Conservation (phyloP, 2,797 vertebrate genomes). For the Enteromius afrohamiltoni region DNA sequence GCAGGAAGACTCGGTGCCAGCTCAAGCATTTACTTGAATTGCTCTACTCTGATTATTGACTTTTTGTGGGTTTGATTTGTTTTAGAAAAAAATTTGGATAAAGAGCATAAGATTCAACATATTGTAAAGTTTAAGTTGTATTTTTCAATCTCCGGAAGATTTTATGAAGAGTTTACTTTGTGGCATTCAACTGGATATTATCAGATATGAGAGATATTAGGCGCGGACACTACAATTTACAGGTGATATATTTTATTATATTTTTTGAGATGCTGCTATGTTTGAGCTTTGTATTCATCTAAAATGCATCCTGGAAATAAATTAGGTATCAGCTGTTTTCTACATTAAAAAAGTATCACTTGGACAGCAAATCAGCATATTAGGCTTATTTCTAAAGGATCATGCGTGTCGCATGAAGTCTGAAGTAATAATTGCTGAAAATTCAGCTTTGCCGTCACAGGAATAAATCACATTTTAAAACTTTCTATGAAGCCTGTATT, state of each 20-base stretch:
- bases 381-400: not conserved
- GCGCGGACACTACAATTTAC: not conserved
- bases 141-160: not conserved
- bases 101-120: not conserved
- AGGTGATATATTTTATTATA: not conserved
- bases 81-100: not conserved
- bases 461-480: not conserved
- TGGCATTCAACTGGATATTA: not conserved
- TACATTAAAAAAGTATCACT: not conserved
- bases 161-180: not conserved
- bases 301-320: not conserved
- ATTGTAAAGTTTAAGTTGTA: not conserved
- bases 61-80: not conserved
- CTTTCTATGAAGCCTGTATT: no score
- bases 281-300: not conserved
- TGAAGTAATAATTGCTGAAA: not conserved
- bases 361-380: not conserved
- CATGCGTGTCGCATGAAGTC: not conserved
- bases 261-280: not conserved
- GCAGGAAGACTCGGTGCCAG: not conserved
- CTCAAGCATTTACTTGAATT: constrained; percentile 28
- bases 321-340: not conserved
- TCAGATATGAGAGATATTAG: not conserved
- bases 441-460: not conserved
- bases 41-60: constrained; percentile 2